phyloP scores from a whole-genome alignment of 1,140 invertebrate species.

The Drosophila takahashii region DNA sequence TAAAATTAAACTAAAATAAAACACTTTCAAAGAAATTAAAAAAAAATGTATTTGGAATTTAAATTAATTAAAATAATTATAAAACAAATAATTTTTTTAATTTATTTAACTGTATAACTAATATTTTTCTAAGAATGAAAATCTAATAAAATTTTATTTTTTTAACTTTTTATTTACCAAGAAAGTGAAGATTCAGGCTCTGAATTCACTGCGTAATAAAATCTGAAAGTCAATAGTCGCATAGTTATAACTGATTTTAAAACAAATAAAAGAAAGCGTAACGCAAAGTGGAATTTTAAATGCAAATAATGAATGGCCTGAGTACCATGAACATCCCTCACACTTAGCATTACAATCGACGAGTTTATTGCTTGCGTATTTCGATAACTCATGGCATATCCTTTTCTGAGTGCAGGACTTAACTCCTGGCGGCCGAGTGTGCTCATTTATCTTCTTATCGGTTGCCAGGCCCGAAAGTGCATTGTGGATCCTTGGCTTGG shows the following conservation, averaged over 20 bases:
- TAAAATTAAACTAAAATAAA: background rate
- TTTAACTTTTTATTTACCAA: no score
- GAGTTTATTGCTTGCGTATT: conserved; percentile 28
- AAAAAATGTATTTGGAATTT: no score
- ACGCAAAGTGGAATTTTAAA: no score
- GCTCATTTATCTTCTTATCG: conserved; percentile 61
- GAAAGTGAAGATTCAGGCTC: no score
- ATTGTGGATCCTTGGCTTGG: conserved; percentile 15
- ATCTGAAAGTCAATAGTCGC: background rate
- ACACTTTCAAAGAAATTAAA: background rate
- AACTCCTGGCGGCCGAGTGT: conserved; percentile 25
- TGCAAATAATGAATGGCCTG: no score
- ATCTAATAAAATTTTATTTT: no score
- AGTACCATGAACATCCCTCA: background rate
- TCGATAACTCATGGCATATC: conserved; percentile 32
- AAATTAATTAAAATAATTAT: no score
- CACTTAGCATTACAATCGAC: background rate
- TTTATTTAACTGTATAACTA: no score
- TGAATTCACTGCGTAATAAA: no score
- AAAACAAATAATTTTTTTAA: no score
- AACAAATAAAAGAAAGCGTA: background rate
- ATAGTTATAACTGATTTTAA: background rate
- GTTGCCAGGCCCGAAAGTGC: conserved; percentile 41
- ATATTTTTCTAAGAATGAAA: no score
- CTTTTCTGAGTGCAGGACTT: conserved; percentile 44